These are phyloP conservation scores for Metalampra italica DNA, from an alignment of 2,888 invertebrate species.

Conservation along the genomic window DNA sequence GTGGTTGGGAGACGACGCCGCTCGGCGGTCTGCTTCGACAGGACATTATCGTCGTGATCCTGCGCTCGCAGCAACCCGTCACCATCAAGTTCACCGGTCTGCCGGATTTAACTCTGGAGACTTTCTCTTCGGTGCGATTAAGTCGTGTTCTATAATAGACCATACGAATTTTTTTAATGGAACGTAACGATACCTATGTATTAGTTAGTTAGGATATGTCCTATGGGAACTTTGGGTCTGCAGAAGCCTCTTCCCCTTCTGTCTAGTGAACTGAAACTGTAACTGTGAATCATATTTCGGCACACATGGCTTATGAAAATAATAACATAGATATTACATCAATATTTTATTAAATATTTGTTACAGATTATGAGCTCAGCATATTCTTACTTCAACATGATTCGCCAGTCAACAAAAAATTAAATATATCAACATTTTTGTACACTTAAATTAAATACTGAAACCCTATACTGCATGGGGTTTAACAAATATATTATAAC, in stretches of 20 bases:
- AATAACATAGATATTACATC: too few species aligned
- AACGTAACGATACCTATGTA: not conserved
- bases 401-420: conserved; percentile 38
- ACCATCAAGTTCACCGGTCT: conserved; percentile 51
- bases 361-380: conserved; percentile 54
- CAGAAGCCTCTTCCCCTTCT: too few species aligned
- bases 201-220: too few species aligned
- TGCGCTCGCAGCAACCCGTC: conserved; percentile 46
- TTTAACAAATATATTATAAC: too few species aligned
- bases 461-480: too few species aligned
- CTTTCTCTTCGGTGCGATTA: conserved; percentile 49
- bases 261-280: too few species aligned
- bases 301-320: too few species aligned
- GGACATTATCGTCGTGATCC: conserved; percentile 43
- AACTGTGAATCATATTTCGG: too few species aligned
- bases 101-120: conserved; percentile 50
- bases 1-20: conserved; percentile 49
- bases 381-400: conserved; percentile 58
- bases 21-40: conserved; percentile 36
- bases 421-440: conserved; percentile 11
- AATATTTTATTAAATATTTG: conserved; percentile 5
- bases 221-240: too few species aligned
- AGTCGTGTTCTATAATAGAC: too few species aligned
- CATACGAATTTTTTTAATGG: not conserved
- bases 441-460: not conserved